These are phyloP conservation scores for Meleagris gallopavo DNA, from an alignment of 2,113 vertebrate species.

Conservation along the genomic window DNA sequence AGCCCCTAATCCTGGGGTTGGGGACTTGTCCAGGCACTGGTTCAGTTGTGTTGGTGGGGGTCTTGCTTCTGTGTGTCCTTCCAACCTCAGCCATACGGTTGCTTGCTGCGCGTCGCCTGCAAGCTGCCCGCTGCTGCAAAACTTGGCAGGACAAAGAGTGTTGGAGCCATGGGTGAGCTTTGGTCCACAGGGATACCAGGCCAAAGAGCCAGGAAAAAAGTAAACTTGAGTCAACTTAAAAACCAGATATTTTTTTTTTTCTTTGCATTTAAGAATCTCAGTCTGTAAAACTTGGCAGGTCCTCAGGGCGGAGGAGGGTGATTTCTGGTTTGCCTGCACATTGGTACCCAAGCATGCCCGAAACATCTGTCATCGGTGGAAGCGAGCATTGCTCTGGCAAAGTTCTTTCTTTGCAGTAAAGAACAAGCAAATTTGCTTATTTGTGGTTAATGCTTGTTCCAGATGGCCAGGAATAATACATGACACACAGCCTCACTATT, in stretches of 20 bases:
- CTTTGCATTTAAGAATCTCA: not conserved
- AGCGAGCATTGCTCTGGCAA: slow-evolving; percentile 6
- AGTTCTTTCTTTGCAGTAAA: slow-evolving; percentile 38
- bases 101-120: not conserved
- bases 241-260: not conserved
- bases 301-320: not conserved
- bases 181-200: not conserved
- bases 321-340: not conserved
- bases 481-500: slow-evolving; percentile 10
- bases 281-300: not conserved
- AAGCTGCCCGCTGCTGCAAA: slow-evolving; percentile 2
- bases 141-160: not conserved
- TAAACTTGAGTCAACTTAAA: not conserved
- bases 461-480: slow-evolving; percentile 66
- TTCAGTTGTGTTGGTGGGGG: not conserved
- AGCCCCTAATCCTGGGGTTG: not conserved
- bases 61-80: not conserved
- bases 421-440: slow-evolving; percentile 58
- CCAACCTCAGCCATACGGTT: not conserved
- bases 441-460: slow-evolving; percentile 66
- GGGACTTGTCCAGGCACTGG: not conserved
- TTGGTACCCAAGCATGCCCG: not conserved
- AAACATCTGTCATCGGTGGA: not conserved
- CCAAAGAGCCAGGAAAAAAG: not conserved
- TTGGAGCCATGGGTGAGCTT: not conserved